These are phyloP conservation scores for Apis dorsata DNA, from an alignment of 1,140 invertebrate species.

Conservation along the genomic window DNA sequence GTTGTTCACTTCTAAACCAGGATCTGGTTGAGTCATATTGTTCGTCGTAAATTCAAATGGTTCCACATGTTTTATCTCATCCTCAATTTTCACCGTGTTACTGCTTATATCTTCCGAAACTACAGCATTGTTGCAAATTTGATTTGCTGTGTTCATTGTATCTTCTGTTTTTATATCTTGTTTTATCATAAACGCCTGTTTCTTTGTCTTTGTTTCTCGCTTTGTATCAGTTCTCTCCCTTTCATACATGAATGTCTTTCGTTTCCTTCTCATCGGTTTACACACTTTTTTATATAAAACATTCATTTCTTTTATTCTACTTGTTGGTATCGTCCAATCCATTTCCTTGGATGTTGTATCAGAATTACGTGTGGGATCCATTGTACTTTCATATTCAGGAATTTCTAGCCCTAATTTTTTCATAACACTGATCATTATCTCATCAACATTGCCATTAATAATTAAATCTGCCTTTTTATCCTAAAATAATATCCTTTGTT, in stretches of 20 bases:
- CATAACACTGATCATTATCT: slow-evolving; percentile 89
- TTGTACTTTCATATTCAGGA: slow-evolving; percentile 83
- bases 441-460: slow-evolving; percentile 94
- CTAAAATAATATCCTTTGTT: slow-evolving; percentile 80
- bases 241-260: slow-evolving; percentile 78
- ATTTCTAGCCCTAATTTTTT: slow-evolving; percentile 86
- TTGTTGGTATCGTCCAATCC: slow-evolving; percentile 83
- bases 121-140: slow-evolving; percentile 16
- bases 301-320: slow-evolving; percentile 80
- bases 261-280: slow-evolving; percentile 77
- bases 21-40: slow-evolving; percentile 31
- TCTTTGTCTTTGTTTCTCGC: slow-evolving; percentile 68
- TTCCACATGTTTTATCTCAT: slow-evolving; percentile 38
- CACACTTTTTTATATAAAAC: slow-evolving; percentile 80
- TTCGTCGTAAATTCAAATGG: slow-evolving; percentile 43
- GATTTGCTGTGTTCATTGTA: slow-evolving; percentile 19
- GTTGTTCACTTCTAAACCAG: slow-evolving; percentile 45
- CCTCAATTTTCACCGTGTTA: slow-evolving; percentile 45
- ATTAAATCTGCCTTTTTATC: slow-evolving; percentile 95
- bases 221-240: slow-evolving; percentile 71
- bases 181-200: slow-evolving; percentile 68
- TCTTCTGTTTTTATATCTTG: slow-evolving; percentile 61
- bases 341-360: slow-evolving; percentile 72
- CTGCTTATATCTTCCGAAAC: slow-evolving; percentile 10
- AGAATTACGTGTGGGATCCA: slow-evolving; percentile 85